Evolutionary conservation across 2,888 invertebrate species (phyloP).

Genomic region (Microctonus hyperodae): DNA sequence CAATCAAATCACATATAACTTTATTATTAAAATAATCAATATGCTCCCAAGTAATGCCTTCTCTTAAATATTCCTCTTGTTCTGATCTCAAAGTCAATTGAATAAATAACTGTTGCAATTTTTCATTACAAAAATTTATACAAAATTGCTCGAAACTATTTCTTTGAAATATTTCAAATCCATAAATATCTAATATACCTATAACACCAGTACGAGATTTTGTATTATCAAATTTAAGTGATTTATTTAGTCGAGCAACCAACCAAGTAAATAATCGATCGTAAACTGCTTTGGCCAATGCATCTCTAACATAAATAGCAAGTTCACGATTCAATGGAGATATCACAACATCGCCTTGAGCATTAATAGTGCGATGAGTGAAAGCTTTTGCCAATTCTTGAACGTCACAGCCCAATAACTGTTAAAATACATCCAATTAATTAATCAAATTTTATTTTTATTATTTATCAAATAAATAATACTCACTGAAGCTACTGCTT

Average conservation of each 20-base stretch:
- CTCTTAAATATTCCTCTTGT: constrained; percentile 89
- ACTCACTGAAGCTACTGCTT: constrained; percentile 74
- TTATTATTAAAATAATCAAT: constrained; percentile 92
- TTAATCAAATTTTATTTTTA: constrained; percentile 4
- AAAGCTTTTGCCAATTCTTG: constrained; percentile 75
- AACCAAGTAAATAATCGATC: constrained; percentile 92
- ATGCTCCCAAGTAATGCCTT: constrained; percentile 91
- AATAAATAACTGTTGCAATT: constrained; percentile 92
- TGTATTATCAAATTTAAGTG: constrained; percentile 68
- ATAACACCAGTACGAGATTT: constrained; percentile 74
- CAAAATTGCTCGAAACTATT: constrained; percentile 93
- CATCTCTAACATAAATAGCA: constrained; percentile 87
- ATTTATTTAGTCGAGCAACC: constrained; percentile 79
- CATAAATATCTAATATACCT: constrained; percentile 93
- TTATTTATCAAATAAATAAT: constrained; percentile 9
- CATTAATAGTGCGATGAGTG: constrained; percentile 86
- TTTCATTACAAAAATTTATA: constrained; percentile 96
- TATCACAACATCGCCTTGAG: constrained; percentile 81
- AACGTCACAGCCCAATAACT: constrained; percentile 79
- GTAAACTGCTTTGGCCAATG: constrained; percentile 89
- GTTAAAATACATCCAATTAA: constrained; percentile 33
- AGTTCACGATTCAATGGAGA: constrained; percentile 83
- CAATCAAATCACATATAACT: constrained; percentile 91
- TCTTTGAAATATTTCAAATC: constrained; percentile 90
- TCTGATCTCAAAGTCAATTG: constrained; percentile 89